These are phyloP conservation scores for Lagria hirta DNA, from an alignment of 2,888 invertebrate genomes.

Conservation along the genomic window DNA sequence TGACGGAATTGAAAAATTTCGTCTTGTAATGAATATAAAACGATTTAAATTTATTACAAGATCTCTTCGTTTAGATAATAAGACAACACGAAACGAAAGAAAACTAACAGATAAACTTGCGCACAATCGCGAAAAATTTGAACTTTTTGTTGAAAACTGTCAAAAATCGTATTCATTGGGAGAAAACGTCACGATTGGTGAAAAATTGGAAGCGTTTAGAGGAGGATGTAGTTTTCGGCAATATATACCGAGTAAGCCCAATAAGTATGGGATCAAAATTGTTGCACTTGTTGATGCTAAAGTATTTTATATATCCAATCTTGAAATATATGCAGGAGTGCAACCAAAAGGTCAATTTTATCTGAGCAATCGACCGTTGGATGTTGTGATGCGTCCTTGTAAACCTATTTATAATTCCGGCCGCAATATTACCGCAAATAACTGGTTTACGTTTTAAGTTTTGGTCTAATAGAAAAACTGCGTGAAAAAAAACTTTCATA, in stretches of 20 bases:
- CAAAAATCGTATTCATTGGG: no score
- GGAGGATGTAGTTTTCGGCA: constrained; percentile 2
- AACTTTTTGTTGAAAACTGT: constrained; percentile 3
- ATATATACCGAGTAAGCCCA: constrained; percentile 5
- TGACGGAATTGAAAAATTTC: constrained; percentile 1
- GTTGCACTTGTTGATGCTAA: constrained; percentile 5
- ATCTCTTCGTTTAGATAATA: constrained; percentile 4
- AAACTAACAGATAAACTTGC: constrained; percentile 7
- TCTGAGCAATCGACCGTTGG: background rate
- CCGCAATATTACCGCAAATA: background rate
- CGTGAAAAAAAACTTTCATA: background rate
- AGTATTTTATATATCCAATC: constrained; percentile 3
- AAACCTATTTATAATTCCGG: background rate
- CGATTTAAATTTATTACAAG: constrained; percentile 1
- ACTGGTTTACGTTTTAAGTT: constrained; percentile 5
- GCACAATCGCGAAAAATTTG: constrained; percentile 4
- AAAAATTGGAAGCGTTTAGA: constrained; percentile 4
- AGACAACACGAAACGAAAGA: background rate
- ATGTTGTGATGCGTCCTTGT: background rate
- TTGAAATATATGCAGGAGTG: constrained; percentile 7
- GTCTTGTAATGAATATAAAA: background rate
- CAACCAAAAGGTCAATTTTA: constrained; percentile 4
- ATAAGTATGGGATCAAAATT: constrained; percentile 9
- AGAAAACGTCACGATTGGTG: constrained; percentile 1
- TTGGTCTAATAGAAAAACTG: background rate